Evolutionary conservation across 2,888 invertebrate species (phyloP), one percentile per base, ranked within the genome.

Genomic region (Melangyna quadrimaculata): DNA sequence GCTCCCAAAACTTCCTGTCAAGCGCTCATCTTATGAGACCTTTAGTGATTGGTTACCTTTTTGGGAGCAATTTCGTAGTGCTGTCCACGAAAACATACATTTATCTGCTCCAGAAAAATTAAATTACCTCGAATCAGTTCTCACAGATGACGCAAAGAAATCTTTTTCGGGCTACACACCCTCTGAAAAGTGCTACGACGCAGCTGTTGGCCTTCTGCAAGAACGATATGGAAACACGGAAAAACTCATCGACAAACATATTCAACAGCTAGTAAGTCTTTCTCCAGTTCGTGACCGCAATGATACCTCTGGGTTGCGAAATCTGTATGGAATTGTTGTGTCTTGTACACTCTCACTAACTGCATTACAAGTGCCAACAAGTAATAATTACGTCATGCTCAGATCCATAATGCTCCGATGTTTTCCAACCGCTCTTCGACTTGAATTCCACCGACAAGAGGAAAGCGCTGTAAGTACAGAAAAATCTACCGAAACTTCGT

Each of bases 201-300:
- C 32, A 6, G 24, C 48, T 2, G 67, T 75, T n/a, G 55, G 45
- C 7, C 67, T 67, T 9, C 37, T 75, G 8, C 55, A 45, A n/a
- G 74, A 75, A 14, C 57, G 67, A 43, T 75, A 19, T 48, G 67
- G 74, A 29, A 55, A 19, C 5, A 29, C 63, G 32, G 74, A 74
- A 24, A 59, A 59, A 10, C 53, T 74, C 14, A 74, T 74, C 14
- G 65, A 74, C 29, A 63, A 75, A 0, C 57, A 75, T 17, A 75
- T 75, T 9, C 69, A 59, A 10, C 59, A 77, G 14, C 27, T 75
- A 14, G 67, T 69, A 37, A 48, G 37, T 35, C 67, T 75, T 14
- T 17, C 57, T 1, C 24, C 45, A 14, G 29, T 75, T 67, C 67
- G 59, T 7, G 75, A 67, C 14, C 55, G 67, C 5, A 57, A 32